These are phyloP conservation scores for Cheilosia vulpina DNA, from an alignment of 2,888 invertebrate genomes.

Conservation along the genomic window DNA sequence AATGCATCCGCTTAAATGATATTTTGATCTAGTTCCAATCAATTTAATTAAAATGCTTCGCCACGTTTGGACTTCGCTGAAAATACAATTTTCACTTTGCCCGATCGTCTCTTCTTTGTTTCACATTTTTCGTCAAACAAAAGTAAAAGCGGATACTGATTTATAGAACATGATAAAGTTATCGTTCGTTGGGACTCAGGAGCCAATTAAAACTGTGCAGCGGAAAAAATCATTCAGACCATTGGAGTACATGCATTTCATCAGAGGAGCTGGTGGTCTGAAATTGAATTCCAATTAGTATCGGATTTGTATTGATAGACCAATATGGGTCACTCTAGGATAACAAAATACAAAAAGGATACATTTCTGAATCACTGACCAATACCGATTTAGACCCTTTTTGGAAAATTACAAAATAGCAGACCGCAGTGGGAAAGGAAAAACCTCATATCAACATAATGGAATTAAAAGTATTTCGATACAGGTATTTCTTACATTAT, in stretches of 20 bases:
- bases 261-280: not conserved
- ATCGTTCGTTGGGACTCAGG: not conserved
- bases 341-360: slow-evolving; percentile 5
- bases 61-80: not conserved
- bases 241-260: not conserved
- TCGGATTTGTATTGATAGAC: not conserved
- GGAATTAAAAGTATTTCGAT: slow-evolving; percentile 31
- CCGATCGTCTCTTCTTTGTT: not conserved
- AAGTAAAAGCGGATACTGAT: not conserved
- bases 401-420: slow-evolving; percentile 34
- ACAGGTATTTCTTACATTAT: not conserved
- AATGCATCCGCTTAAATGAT: slow-evolving; percentile 42
- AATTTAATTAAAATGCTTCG: slow-evolving; percentile 53
- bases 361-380: slow-evolving; percentile 7
- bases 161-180: slow-evolving; percentile 10
- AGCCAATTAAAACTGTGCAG: slow-evolving; percentile 18
- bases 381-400: slow-evolving; percentile 28
- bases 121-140: not conserved
- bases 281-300: slow-evolving; percentile 23
- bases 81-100: not conserved
- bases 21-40: slow-evolving; percentile 51
- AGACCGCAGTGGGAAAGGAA: not conserved
- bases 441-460: slow-evolving; percentile 40
- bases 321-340: not conserved
- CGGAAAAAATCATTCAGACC: not conserved